Evolutionary conservation across 2,113 vertebrate genomes (phyloP).

Genomic region (Emberiza fucata): DNA sequence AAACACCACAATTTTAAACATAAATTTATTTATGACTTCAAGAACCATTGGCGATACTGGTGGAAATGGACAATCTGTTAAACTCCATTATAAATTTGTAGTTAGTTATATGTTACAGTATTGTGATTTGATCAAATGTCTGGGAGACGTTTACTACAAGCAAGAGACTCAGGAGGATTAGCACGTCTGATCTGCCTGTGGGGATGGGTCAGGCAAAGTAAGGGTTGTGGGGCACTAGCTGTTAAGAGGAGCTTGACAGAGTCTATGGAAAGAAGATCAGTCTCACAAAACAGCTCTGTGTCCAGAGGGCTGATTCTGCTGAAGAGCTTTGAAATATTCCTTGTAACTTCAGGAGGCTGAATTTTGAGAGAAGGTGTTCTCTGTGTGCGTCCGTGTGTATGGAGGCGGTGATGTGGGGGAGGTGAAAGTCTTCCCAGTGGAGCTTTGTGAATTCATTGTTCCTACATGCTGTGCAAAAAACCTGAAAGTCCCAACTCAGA

Average conservation of each 20-base stretch:
- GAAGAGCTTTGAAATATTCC: background rate
- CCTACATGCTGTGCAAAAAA: background rate
- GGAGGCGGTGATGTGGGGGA: background rate
- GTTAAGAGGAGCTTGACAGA: background rate
- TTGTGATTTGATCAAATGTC: background rate
- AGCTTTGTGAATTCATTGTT: background rate
- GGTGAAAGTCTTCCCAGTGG: background rate
- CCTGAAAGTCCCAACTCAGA: background rate
- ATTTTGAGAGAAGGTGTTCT: background rate
- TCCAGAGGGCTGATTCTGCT: background rate
- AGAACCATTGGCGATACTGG: background rate
- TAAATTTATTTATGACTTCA: background rate
- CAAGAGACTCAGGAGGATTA: background rate
- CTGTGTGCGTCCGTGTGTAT: background rate
- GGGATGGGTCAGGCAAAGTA: background rate
- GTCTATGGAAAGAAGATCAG: background rate
- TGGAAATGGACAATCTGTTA: background rate
- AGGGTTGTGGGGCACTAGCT: background rate
- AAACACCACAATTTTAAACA: background rate
- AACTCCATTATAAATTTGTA: background rate
- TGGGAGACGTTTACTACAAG: background rate
- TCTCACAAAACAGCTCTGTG: background rate
- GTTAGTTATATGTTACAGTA: background rate
- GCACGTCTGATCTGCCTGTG: background rate
- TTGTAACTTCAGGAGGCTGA: background rate